phyloP scores from a whole-genome alignment of 2,797 vertebrate species.

The Rhadinocentrus ornatus region DNA sequence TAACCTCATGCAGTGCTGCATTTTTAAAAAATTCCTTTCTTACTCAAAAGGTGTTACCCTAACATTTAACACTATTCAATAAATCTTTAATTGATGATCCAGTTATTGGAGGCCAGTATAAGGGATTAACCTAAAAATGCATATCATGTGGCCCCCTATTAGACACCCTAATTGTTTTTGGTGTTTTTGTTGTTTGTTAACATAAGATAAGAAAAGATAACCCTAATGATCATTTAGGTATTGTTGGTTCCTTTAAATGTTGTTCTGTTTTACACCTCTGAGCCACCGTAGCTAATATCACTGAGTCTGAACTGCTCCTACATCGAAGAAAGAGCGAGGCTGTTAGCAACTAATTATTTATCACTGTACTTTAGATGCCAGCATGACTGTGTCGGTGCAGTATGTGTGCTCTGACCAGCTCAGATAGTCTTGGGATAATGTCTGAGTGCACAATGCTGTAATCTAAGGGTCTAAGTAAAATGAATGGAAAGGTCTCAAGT shows the following conservation, averaged over 20 bases:
- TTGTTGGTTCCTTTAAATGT: neutral
- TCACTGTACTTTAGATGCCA: conserved; percentile 19
- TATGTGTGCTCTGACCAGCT: neutral
- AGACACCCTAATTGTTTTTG: neutral
- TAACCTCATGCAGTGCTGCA: too few relatives aligned
- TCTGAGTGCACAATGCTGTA: conserved; percentile 20
- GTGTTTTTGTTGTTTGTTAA: neutral
- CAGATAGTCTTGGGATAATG: conserved; percentile 12
- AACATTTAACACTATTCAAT: neutral
- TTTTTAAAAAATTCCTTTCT: too few relatives aligned
- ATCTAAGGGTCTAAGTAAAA: conserved; percentile 18
- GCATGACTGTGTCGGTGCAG: neutral
- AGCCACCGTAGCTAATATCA: neutral
- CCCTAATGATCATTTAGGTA: neutral
- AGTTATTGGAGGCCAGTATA: neutral
- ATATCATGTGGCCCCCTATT: neutral
- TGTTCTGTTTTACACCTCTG: neutral
- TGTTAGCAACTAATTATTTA: conserved; percentile 41
- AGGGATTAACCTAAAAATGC: neutral
- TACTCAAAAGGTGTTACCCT: too few relatives aligned
- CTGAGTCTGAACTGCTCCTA: neutral
- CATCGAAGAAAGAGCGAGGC: conserved; percentile 8
- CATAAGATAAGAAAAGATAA: too few relatives aligned
- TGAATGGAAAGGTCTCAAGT: conserved; percentile 38
- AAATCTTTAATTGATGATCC: conserved; percentile 1